phyloP scores from a whole-genome alignment of 2,888 invertebrate genomes.

The Aleiodes alternator region DNA sequence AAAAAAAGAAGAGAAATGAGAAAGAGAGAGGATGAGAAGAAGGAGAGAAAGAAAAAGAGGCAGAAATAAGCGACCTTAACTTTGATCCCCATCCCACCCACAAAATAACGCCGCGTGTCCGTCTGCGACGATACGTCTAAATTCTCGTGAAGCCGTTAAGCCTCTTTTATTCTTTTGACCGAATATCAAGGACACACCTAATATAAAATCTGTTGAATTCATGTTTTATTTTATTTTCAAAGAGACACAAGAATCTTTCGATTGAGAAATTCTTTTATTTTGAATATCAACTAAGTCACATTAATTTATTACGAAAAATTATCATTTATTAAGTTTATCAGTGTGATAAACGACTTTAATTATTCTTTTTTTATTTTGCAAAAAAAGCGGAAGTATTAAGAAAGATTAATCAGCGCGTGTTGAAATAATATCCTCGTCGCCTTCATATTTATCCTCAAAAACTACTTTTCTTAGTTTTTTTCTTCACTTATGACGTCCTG shows the following conservation, averaged over 20 bases:
- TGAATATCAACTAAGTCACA: not conserved
- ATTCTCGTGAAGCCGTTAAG: constrained; percentile 48
- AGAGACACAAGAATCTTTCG: too few species aligned
- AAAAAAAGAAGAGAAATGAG: constrained; percentile 7
- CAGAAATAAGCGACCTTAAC: constrained; percentile 55
- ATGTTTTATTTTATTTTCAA: not conserved
- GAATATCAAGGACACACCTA: constrained; percentile 44
- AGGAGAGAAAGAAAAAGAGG: constrained; percentile 4
- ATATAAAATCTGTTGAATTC: constrained; percentile 12
- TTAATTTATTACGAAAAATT: not conserved
- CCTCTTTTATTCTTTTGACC: constrained; percentile 40
- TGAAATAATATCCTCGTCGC: too few species aligned
- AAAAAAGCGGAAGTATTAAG: too few species aligned
- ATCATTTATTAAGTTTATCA: not conserved
- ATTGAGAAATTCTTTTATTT: too few species aligned
- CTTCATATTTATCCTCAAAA: too few species aligned
- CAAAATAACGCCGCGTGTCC: constrained; percentile 40
- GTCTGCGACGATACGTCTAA: constrained; percentile 43
- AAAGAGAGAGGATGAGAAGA: constrained; percentile 28
- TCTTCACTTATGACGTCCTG: too few species aligned
- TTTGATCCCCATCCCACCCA: constrained; percentile 51
- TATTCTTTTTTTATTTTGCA: too few species aligned
- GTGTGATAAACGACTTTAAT: not conserved
- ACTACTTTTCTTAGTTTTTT: too few species aligned
- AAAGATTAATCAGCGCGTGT: too few species aligned